Base-by-base conservation (phyloP, 1,140 invertebrate genomes). In the Drosophila jambulina region DNA sequence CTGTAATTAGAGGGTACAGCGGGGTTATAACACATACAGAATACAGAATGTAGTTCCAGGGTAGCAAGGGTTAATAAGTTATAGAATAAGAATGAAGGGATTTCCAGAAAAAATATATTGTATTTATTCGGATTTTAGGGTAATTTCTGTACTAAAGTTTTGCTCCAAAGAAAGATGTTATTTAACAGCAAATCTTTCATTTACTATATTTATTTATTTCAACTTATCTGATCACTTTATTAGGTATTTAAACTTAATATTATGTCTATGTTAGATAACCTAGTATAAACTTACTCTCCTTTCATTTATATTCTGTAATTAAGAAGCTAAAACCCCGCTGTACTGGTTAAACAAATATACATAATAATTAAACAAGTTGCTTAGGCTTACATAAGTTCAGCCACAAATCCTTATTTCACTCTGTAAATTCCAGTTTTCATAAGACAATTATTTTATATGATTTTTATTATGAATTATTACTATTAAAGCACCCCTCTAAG, bases 1-100 rank as follows among this genome's bases (percentile, higher is more conserved):
- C 38, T 27, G 40, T 19, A 46, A 67, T 36, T 29, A 40, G n/a
- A 61, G 63, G 63, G 63, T 46, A 36, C 2, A 38, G 53, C 53
- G 53, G 53, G 34, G 21, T n/a, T 56, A n/a, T 25, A 54, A 36
- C 51, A 23, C 32, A 54, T 54, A 54, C 51, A 23, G 9, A 54
- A 49, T 27, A n/a, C 9, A n/a, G 8, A 36, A 23, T 43, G 36
- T 61, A 61, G 21, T 19, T 64, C 7, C 27, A 25, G 38, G 23
- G 62, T 32, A 43, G 21, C 12, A 12, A 6, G 27, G 21, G 70
- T 27, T 36, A 64, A 48, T 36, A 6, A 0, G 43, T 21, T 27
- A 23, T 5, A 21, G 27, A 56, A 7, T n/a, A 2, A 15, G 2
- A 8, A 21, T 21, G 3, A 21, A 19, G 5, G 2, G 34, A 53